These are phyloP conservation scores for Leptodactylus fallax DNA, from an alignment of 2,797 vertebrate genomes.

Conservation along the genomic window DNA sequence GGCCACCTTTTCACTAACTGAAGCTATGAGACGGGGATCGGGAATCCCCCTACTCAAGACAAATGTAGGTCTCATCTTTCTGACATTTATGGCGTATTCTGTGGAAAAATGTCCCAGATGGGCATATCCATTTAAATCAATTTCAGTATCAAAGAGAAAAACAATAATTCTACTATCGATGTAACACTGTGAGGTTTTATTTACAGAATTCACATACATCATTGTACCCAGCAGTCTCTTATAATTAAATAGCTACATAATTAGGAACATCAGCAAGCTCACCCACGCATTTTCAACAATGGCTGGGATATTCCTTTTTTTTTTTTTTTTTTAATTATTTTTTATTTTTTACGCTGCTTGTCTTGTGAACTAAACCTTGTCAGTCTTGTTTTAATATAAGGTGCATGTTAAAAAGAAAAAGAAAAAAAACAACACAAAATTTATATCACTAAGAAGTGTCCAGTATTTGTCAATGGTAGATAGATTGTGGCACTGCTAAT, in stretches of 20 bases:
- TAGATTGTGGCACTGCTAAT: conserved; percentile 47
- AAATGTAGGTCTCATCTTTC: too few relatives aligned
- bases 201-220: conserved; percentile 97
- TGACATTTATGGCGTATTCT: too few relatives aligned
- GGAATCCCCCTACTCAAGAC: too few relatives aligned
- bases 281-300: conserved; percentile 46
- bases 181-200: conserved; percentile 76
- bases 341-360: conserved; percentile 58
- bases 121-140: too few relatives aligned
- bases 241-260: conserved; percentile 93
- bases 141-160: too few relatives aligned
- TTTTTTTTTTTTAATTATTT: neutral
- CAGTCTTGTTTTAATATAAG: conserved; percentile 78
- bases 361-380: conserved; percentile 71
- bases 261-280: conserved; percentile 76
- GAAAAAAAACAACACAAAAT: conserved; percentile 65
- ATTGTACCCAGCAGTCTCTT: conserved; percentile 82
- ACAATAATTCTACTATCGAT: neutral
- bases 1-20: too few relatives aligned
- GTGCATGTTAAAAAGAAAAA: conserved; percentile 79
- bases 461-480: conserved; percentile 52
- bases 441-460: conserved; percentile 63
- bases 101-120: too few relatives aligned
- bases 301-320: conserved; percentile 24
- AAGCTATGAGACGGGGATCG: too few relatives aligned